Percentiles rank a stretch among this genome's conserved stretches.
Evolutionary conservation across 1,140 invertebrate species (phyloP).

Genomic region (Asbolus verrucosus): DNA sequence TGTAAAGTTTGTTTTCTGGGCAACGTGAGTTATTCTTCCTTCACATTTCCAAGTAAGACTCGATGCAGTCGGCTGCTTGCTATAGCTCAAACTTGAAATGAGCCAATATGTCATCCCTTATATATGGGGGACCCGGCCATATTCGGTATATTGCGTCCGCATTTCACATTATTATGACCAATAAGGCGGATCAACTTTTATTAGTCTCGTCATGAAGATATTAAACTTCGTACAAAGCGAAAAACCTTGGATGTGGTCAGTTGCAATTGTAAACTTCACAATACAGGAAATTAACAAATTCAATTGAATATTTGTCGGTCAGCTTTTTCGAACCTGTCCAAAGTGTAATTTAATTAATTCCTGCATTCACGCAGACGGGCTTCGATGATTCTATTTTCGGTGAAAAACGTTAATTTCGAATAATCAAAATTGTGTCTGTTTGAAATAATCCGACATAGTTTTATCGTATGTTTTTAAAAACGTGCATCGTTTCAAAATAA

Average conservation of each 20-base stretch:
- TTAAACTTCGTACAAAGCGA: slow-evolving; percentile 7
- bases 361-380: too few relatives aligned
- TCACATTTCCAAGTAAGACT: slow-evolving; percentile 32
- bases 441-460: slow-evolving; percentile 20
- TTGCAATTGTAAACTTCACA: background rate
- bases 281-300: slow-evolving; percentile 14
- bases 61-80: slow-evolving; percentile 34
- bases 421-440: slow-evolving; percentile 6
- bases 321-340: background rate
- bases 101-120: slow-evolving; percentile 46
- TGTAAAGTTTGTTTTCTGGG: slow-evolving; percentile 37
- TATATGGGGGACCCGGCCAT: slow-evolving; percentile 41
- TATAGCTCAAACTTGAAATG: slow-evolving; percentile 36
- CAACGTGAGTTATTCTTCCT: slow-evolving; percentile 34
- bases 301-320: too few relatives aligned
- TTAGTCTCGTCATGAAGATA: slow-evolving; percentile 12
- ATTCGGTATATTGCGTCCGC: slow-evolving; percentile 42
- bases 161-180: slow-evolving; percentile 45
- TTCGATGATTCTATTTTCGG: too few relatives aligned
- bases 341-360: too few relatives aligned
- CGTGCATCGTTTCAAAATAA: slow-evolving; percentile 36
- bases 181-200: slow-evolving; percentile 34
- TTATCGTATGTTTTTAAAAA: slow-evolving; percentile 42
- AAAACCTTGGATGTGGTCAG: slow-evolving; percentile 28
- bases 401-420: background rate